Conservation (phyloP, 2,113 vertebrate species). For the Lepidothrix coronata region DNA sequence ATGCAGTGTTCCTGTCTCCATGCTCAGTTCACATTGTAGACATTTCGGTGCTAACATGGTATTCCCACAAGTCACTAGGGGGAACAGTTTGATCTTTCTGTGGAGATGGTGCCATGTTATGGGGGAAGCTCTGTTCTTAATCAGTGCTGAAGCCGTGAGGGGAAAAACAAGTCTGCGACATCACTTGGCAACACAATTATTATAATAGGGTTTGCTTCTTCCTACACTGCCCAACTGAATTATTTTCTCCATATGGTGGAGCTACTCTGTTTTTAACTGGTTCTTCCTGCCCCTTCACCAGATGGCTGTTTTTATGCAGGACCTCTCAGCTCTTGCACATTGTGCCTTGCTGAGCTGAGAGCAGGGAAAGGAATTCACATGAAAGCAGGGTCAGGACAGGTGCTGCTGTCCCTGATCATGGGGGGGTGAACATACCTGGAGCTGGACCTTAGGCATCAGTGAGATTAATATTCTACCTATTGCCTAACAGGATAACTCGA, state of each 20-base stretch:
- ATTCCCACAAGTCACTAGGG: not conserved
- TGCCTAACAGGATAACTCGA: not conserved
- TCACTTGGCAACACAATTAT: slow-evolving; percentile 65
- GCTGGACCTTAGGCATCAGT: not conserved
- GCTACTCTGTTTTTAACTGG: slow-evolving; percentile 54
- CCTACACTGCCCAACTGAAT: slow-evolving; percentile 60
- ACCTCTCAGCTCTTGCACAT: not conserved
- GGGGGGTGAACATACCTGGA: not conserved
- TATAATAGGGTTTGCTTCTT: slow-evolving; percentile 60
- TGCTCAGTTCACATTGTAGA: not conserved
- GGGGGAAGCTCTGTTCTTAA: slow-evolving; percentile 47
- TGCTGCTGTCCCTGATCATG: not conserved
- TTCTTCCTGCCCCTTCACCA: slow-evolving; percentile 60
- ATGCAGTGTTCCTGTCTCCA: not conserved
- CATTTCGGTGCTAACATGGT: not conserved
- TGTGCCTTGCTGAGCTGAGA: not conserved
- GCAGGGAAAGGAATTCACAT: not conserved
- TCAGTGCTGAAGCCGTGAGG: not conserved
- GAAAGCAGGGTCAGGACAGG: not conserved
- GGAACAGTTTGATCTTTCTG: not conserved
- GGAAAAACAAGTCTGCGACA: slow-evolving; percentile 58
- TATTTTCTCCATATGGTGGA: slow-evolving; percentile 64
- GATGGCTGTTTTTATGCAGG: slow-evolving; percentile 49
- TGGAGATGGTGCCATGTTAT: not conserved
- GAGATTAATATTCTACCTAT: not conserved